These are phyloP conservation scores for Molorchus minor DNA, from an alignment of 2,888 invertebrate genomes.

Conservation along the genomic window DNA sequence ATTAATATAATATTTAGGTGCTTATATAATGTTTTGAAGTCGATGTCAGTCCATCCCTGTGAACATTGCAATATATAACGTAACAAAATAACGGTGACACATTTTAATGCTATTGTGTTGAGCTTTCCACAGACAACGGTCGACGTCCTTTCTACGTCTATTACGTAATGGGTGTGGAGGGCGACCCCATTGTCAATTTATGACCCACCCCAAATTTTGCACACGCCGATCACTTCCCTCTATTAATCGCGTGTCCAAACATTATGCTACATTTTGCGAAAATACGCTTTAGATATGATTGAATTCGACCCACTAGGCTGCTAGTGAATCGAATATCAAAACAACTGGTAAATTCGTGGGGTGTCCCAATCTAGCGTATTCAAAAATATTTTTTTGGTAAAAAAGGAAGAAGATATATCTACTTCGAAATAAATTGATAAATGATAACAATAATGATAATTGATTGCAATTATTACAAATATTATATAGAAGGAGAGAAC, in stretches of 20 bases:
- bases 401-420: not conserved
- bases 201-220: constrained; percentile 43
- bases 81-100: constrained; percentile 42
- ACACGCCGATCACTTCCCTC: constrained; percentile 38
- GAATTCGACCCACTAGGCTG: constrained; percentile 24
- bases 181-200: constrained; percentile 45
- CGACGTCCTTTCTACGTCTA: constrained; percentile 30
- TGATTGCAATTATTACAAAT: no score
- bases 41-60: constrained; percentile 4
- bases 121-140: constrained; percentile 43
- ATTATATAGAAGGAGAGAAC: no score
- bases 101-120: constrained; percentile 44
- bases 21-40: not conserved
- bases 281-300: constrained; percentile 31
- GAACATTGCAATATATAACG: constrained; percentile 18
- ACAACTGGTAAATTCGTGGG: constrained; percentile 8
- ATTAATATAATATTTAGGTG: not conserved
- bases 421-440: no score
- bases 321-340: constrained; percentile 17
- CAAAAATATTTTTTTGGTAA: not conserved
- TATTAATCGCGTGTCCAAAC: constrained; percentile 49
- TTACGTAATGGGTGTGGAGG: constrained; percentile 43
- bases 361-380: not conserved
- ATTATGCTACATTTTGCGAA: constrained; percentile 45
- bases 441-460: no score